Evolutionary conservation across 2,797 vertebrate species (phyloP), one percentile per base, ranked within the genome.

Genomic region (Buphagus erythrorhynchus): DNA sequence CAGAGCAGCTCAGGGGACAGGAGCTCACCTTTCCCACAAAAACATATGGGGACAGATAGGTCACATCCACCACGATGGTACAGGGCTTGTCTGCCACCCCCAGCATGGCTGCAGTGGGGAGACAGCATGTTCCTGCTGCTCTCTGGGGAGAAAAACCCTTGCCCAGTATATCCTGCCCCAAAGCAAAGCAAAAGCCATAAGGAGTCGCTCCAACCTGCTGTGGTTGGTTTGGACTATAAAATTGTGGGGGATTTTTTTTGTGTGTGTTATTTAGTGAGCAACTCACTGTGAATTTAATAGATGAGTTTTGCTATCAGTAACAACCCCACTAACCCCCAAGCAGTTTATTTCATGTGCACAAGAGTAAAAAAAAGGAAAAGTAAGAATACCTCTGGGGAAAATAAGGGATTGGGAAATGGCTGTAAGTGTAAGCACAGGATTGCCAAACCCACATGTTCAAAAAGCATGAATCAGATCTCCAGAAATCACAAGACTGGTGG

Each of bases 381-480:
- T 91, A 93, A 94, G 90, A 97, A 88, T 65, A 93, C 93, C 96
- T 93, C 94, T 95, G 95, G 95, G 96, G 82, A 95, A 95, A 95
- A 95, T 87, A 95, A 95, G 79, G 42, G 68, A 75, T 94, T 96
- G 89, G 94, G 91, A 95, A 97, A 95, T 46, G 68, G 45, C 87
- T 95, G 52, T 67, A 68, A 95, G 86, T 83, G 49, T 81, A 80
- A 90, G 78, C 61, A 42, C 36, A 82, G 65, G 57, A 93, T 72
- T 96, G 95, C 94, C 96, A 96, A 96, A 96, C 94, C 93, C 96
- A 91, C 95, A 88, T 2, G 31, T 93, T 97, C 87, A 93, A 88
- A 95, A 95, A 77, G 68, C 62, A 91, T 95, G 95, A 97, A 95
- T 97, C 95, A 96, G 94, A 95, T 95, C 95, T 94, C 90, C 79